These are phyloP conservation scores for Delichon dasypus DNA, from an alignment of 2,797 vertebrate species.

Conservation along the genomic window DNA sequence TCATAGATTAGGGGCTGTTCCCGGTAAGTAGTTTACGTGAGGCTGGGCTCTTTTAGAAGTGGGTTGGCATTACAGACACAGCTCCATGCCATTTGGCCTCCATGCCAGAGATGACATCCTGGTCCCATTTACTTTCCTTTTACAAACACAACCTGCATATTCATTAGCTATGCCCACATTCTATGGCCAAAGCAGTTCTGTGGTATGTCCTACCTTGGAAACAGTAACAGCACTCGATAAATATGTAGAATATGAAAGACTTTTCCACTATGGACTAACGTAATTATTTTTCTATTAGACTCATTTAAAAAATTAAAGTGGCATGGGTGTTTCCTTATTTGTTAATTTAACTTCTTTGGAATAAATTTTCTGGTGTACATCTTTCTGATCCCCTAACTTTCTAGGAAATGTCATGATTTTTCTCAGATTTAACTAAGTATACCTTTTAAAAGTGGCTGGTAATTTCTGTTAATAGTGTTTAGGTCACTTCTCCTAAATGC, in stretches of 20 bases:
- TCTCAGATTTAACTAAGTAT: neutral
- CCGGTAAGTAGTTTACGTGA: neutral
- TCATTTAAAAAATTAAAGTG: neutral
- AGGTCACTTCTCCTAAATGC: neutral
- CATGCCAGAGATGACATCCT: neutral
- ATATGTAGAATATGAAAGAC: neutral
- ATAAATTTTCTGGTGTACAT: neutral
- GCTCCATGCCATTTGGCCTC: neutral
- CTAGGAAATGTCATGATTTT: neutral
- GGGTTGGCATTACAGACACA: neutral
- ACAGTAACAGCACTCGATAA: neutral
- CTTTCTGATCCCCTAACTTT: neutral
- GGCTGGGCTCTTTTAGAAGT: neutral
- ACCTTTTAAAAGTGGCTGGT: neutral
- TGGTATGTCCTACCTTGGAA: neutral
- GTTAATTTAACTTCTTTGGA: neutral
- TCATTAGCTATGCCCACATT: neutral
- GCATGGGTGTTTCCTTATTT: neutral
- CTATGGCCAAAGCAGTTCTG: neutral
- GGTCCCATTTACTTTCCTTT: neutral
- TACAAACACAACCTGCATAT: neutral
- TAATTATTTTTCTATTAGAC: neutral
- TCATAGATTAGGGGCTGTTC: accelerated
- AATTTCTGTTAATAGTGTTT: neutral
- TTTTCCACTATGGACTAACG: neutral